Evolutionary conservation across 2,113 vertebrate genomes (phyloP).

Genomic region (Cinclus mexicanus): DNA sequence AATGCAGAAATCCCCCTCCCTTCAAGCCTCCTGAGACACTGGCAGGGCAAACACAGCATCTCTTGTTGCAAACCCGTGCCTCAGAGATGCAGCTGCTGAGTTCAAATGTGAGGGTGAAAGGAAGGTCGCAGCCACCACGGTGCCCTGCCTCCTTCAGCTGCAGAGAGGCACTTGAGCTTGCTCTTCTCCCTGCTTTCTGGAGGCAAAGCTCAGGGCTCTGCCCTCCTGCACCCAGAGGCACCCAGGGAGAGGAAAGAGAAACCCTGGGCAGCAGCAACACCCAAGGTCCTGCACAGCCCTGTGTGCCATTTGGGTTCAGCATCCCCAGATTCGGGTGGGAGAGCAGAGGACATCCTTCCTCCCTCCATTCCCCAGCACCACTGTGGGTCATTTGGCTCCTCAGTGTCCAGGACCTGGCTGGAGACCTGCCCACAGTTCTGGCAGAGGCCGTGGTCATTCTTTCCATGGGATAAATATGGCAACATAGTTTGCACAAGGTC

Average conservation of each 20-base stretch:
- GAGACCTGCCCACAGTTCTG: background rate
- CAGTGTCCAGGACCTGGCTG: fast-evolving
- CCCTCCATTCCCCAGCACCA: background rate
- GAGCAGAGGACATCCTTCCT: background rate
- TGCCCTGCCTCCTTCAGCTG: fast-evolving
- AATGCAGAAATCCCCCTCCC: background rate
- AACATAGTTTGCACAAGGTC: constrained; percentile 56
- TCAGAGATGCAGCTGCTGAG: background rate
- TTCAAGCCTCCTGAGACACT: background rate
- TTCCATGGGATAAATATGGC: constrained; percentile 53
- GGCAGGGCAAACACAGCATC: background rate
- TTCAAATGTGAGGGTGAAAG: background rate
- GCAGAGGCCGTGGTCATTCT: background rate
- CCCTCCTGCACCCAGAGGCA: background rate
- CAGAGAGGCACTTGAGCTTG: fast-evolving
- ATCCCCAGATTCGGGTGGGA: background rate
- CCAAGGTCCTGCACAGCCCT: fast-evolving
- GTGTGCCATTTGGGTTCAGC: fast-evolving
- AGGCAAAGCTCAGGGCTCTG: background rate
- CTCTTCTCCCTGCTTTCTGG: background rate
- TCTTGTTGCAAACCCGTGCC: fast-evolving
- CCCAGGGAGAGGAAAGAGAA: background rate
- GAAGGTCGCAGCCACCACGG: background rate
- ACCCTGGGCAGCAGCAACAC: background rate
- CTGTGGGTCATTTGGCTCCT: background rate